Base-by-base conservation (phyloP, 1,140 invertebrate genomes). In the Drosophila arawakana region DNA sequence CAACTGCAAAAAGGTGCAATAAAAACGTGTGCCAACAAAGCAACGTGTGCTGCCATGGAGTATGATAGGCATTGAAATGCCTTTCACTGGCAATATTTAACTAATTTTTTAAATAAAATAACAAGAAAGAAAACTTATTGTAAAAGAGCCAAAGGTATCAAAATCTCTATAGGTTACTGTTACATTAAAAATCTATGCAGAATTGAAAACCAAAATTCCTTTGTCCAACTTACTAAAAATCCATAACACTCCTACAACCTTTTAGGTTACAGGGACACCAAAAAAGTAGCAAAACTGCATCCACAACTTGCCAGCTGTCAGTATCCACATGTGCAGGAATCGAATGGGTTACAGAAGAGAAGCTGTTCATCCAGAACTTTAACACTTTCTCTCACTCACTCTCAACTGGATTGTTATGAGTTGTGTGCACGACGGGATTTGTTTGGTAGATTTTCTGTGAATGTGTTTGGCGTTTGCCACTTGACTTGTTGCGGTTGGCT, bases 11-110 rank as follows among this genome's bases (percentile, higher is more conserved):
- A 73, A 86, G 80, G 76, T 88, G 52, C 52, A 67, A 55, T 67
- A 89, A 88, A 80, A 88, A 89, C 50, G 77, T 75, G 76, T 86
- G 82, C 78, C 82, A 86, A 69, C 69, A 11, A 21, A 11, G 49
- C 34, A 52, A 34, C 11, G 46, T 73, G 50, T 66, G 78, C 52
- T 60, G 21, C 35, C 43, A 54, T 34, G 39, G 44, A 11, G 39
- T 11, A 0, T 41, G 10, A 9, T 41, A 9, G 39, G 2, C 39
- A 3, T 10, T 41, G 39, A 41, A 10, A 3, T 41, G 3, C 39
- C 11, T 2, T 2, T 2, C 10, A 11, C 2, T 4, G 4, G 4
- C 4, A 41, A 11, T 41, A 11, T 41, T 8, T 37, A 37, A 21
- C 18, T 21, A 21, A 2, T 21, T 21, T 21, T 30, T 30, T 0